A percentile compares a stretch with the other conserved stretches of the same genome.
Conservation (phyloP, 2,888 invertebrate genomes). For the Bibio marci region DNA sequence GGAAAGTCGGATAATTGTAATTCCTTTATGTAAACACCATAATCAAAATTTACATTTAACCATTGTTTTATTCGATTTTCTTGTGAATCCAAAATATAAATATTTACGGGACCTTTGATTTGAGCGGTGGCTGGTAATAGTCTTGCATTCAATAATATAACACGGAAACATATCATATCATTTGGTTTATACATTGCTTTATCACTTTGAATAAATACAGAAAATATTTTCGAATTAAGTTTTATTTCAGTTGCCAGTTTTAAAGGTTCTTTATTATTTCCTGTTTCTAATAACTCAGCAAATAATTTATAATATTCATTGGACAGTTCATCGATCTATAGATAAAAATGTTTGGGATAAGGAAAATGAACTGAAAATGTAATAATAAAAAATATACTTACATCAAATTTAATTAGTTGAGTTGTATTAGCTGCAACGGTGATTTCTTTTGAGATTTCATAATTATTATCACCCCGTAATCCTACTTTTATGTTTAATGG, state of each 20-base stretch:
- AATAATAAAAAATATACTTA: conserved; percentile 28
- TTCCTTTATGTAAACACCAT: conserved; percentile 54
- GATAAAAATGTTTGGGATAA: too few species aligned
- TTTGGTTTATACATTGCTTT: conserved; percentile 73
- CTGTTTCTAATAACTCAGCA: conserved; percentile 29
- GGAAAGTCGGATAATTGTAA: conserved; percentile 58
- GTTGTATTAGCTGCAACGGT: conserved; percentile 54
- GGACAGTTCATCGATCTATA: too few species aligned
- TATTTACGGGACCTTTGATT: background rate
- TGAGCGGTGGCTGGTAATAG: conserved; percentile 43
- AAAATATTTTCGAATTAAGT: conserved; percentile 16
- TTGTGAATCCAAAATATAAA: conserved; percentile 38
- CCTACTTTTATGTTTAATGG: conserved; percentile 51
- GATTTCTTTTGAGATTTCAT: conserved; percentile 46
- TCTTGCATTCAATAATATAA: conserved; percentile 49
- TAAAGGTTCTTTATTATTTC: too few species aligned
- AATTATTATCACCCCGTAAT: conserved; percentile 44
- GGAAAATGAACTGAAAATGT: too few species aligned
- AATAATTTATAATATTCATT: conserved; percentile 15
- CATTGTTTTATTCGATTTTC: conserved; percentile 67
- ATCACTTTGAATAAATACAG: conserved; percentile 74
- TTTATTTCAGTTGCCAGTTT: too few species aligned
- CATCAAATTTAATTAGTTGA: conserved; percentile 52
- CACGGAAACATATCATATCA: conserved; percentile 60
- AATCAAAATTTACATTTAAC: conserved; percentile 34